Evolutionary conservation across 2,888 invertebrate genomes (phyloP).

Genomic region (Saturnia pavonia): DNA sequence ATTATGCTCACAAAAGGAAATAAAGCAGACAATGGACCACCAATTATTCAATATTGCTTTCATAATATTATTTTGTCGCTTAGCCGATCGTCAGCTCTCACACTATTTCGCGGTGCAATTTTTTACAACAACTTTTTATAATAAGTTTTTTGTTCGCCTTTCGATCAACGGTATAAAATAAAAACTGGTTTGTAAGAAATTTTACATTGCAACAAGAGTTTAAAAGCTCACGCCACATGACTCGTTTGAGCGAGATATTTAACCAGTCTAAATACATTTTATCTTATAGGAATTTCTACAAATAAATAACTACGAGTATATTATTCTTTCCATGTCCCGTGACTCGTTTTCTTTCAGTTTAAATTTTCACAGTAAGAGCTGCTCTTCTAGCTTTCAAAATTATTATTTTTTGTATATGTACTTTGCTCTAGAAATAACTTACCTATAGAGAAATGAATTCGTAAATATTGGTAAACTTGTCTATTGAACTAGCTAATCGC

Average conservation of each 20-base stretch:
- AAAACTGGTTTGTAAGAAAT: conserved; percentile 54
- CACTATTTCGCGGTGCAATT: conserved; percentile 42
- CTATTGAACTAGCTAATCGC: not conserved
- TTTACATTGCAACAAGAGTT: conserved; percentile 39
- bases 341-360: not conserved
- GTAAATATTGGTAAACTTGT: not conserved
- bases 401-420: not conserved
- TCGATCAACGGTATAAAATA: conserved; percentile 50
- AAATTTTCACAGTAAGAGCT: not conserved
- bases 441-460: not conserved
- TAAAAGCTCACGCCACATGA: conserved; percentile 30
- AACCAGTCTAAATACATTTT: not conserved
- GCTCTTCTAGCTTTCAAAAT: not conserved
- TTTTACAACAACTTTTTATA: conserved; percentile 38
- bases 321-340: not conserved
- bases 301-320: not conserved
- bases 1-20: not conserved
- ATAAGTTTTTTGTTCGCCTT: conserved; percentile 42
- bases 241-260: conserved; percentile 1
- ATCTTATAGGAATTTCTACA: not conserved
- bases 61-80: not conserved
- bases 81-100: conserved; percentile 25
- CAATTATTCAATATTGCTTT: not conserved
- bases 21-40: not conserved
- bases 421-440: not conserved